Evolutionary conservation across 2,888 invertebrate species (phyloP).

Genomic region (Mechanitis messenoides): DNA sequence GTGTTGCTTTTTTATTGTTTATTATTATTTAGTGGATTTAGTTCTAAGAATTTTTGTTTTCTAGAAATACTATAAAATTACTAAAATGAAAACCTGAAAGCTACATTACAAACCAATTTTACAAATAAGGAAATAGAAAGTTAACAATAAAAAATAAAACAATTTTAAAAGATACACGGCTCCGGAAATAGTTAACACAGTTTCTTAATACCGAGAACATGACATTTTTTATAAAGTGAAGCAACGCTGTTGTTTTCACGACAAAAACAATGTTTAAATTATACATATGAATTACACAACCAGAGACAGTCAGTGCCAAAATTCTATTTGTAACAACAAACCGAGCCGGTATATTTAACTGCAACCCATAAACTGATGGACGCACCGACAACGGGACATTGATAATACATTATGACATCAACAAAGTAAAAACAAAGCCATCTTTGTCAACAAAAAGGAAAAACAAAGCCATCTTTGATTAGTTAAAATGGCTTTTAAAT

Average conservation of each 20-base stretch:
- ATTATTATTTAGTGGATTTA: background rate
- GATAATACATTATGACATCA: slow-evolving; percentile 29
- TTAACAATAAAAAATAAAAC: too few species aligned
- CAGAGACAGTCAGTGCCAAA: slow-evolving; percentile 73
- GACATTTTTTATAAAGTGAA: background rate
- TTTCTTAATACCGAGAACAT: background rate
- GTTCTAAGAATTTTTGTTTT: too few species aligned
- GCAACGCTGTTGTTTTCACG: slow-evolving; percentile 31
- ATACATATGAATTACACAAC: slow-evolving; percentile 74
- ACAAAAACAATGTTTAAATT: slow-evolving; percentile 56
- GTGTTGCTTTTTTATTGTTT: background rate
- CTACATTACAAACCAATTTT: too few species aligned
- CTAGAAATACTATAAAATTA: too few species aligned
- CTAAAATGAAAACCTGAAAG: too few species aligned
- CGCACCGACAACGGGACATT: slow-evolving; percentile 48
- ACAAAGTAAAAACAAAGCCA: slow-evolving; percentile 13
- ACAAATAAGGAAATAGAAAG: too few species aligned
- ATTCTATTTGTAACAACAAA: slow-evolving; percentile 75
- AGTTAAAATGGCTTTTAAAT: too few species aligned
- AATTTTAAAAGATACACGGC: too few species aligned
- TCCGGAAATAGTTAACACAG: too few species aligned
- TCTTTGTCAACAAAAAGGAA: slow-evolving; percentile 19
- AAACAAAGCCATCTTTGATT: slow-evolving; percentile 12
- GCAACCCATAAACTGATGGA: slow-evolving; percentile 73
- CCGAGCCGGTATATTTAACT: slow-evolving; percentile 75